These are phyloP conservation scores for Origma solitaria DNA, from an alignment of 2,113 vertebrate genomes.

Conservation along the genomic window DNA sequence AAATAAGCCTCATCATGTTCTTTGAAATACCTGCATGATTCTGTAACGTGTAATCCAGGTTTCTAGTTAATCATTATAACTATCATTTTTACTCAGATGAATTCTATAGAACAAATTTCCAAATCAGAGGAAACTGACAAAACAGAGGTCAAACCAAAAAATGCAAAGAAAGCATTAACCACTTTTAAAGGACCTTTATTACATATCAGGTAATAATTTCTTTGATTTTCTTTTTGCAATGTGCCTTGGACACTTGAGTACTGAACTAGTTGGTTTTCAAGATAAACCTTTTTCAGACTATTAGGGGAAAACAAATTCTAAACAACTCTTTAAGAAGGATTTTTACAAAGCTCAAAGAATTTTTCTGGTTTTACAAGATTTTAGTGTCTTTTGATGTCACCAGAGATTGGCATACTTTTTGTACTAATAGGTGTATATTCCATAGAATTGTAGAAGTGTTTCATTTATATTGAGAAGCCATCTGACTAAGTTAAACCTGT, in stretches of 20 bases:
- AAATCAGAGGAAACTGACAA: slow-evolving; percentile 86
- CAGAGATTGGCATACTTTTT: background rate
- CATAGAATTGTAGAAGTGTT: background rate
- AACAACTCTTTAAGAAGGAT: background rate
- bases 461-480: background rate
- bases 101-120: slow-evolving; percentile 77
- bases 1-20: background rate
- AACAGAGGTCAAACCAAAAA: slow-evolving; percentile 79
- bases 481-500: background rate
- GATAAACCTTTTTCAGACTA: background rate
- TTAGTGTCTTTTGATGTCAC: background rate
- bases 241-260: background rate
- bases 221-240: background rate
- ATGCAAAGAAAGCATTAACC: slow-evolving; percentile 82
- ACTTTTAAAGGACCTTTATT: slow-evolving; percentile 91
- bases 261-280: background rate
- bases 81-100: slow-evolving; percentile 76
- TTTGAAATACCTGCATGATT: background rate
- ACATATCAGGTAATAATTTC: slow-evolving; percentile 84
- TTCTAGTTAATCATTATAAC: slow-evolving; percentile 44
- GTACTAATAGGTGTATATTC: background rate
- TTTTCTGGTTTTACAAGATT: background rate
- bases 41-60: background rate
- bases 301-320: background rate
- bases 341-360: background rate